phyloP scores from a whole-genome alignment of 1,140 invertebrate species.

The Euschistus heros region DNA sequence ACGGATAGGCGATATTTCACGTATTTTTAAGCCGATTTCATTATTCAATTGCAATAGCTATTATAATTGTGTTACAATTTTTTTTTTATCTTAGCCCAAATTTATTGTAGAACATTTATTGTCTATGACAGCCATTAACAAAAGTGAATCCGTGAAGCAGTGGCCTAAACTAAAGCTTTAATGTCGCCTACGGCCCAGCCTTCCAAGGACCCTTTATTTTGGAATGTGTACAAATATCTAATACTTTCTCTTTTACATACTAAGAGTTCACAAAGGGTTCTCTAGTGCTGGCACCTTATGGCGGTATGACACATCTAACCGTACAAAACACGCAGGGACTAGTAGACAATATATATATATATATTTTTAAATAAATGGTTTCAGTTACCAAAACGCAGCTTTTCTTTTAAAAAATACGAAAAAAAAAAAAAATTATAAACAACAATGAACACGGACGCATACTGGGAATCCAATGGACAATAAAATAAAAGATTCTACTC shows the following conservation, averaged over 20 bases:
- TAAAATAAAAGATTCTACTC: conserved; percentile 9
- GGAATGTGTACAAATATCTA: too few species aligned
- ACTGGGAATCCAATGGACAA: not conserved
- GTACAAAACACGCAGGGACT: conserved; percentile 14
- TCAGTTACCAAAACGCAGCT: not conserved
- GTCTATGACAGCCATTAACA: conserved; percentile 16
- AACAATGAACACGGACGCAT: conserved; percentile 8
- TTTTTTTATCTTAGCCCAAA: too few species aligned
- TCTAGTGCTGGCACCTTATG: too few species aligned
- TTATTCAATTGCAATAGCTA: too few species aligned
- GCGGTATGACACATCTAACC: not conserved
- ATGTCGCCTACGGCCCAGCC: too few species aligned
- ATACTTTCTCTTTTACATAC: too few species aligned
- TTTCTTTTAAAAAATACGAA: not conserved
- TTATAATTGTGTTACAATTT: too few species aligned
- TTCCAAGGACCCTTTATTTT: too few species aligned
- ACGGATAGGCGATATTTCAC: not conserved
- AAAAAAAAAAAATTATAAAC: conserved; percentile 1
- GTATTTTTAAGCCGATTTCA: conserved; percentile 7
- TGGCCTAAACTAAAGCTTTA: too few species aligned
- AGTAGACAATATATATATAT: conserved; percentile 5
- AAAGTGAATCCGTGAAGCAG: conserved; percentile 8
- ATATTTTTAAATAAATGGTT: not conserved
- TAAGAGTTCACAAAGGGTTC: too few species aligned
- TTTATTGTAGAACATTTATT: conserved; percentile 2